Percentiles rank a stretch among this genome's conserved stretches.
Conservation (phyloP, 1,140 invertebrate species). For the Argopecten irradians region DNA sequence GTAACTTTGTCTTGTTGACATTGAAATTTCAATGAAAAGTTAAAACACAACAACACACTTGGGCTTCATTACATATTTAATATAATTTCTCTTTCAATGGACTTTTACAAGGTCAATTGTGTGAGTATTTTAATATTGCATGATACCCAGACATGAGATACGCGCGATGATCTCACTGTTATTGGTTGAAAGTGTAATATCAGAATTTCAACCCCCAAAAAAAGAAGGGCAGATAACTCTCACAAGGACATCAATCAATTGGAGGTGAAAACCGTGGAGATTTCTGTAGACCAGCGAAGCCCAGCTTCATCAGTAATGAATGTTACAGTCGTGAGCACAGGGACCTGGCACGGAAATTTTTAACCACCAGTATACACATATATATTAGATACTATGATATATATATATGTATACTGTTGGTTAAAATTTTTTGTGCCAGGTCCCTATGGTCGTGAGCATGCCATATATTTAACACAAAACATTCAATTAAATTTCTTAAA, state of each 20-base stretch:
- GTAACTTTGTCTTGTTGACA: too few species aligned
- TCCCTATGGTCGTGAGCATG: background rate
- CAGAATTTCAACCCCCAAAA: background rate
- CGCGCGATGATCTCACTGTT: too few species aligned
- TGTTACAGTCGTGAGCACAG: background rate
- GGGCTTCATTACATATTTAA: background rate
- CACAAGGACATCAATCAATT: too few species aligned
- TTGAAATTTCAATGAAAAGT: too few species aligned
- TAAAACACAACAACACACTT: too few species aligned
- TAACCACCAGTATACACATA: background rate
- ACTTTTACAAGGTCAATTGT: background rate
- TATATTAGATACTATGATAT: too few species aligned
- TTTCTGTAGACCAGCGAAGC: background rate
- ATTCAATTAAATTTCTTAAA: too few species aligned
- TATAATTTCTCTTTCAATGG: background rate
- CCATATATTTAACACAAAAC: background rate
- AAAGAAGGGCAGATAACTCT: background rate
- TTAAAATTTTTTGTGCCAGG: too few species aligned
- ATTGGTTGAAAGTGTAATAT: too few species aligned
- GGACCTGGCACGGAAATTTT: background rate
- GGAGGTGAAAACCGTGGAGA: too few species aligned
- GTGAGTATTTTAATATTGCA: constrained; percentile 17
- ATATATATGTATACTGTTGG: too few species aligned
- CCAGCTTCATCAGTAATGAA: background rate
- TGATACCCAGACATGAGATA: too few species aligned